These are phyloP conservation scores for Thryonomys swinderianus DNA, from an alignment of 2,113 vertebrate genomes.

Conservation along the genomic window DNA sequence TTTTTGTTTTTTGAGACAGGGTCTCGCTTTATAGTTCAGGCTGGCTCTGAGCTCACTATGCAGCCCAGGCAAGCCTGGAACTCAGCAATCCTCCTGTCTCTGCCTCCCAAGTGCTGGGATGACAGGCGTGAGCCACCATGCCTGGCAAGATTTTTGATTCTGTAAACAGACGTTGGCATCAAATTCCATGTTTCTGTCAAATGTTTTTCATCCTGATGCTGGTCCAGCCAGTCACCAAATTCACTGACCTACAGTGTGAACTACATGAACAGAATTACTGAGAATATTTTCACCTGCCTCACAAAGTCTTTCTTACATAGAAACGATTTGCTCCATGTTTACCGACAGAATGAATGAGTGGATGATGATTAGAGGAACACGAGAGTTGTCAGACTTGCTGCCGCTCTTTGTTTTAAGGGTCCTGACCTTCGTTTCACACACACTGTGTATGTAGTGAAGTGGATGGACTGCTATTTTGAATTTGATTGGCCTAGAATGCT, in stretches of 20 bases:
- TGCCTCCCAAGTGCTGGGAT: no score
- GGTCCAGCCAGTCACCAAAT: not conserved
- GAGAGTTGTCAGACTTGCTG: not conserved
- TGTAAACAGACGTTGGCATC: not conserved
- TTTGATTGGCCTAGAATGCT: not conserved
- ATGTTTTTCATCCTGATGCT: not conserved
- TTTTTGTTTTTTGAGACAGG: no score
- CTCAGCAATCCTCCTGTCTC: no score
- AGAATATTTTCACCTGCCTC: not conserved
- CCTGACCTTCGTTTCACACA: not conserved
- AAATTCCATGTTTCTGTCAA: not conserved
- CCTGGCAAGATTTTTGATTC: not conserved
- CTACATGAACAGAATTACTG: not conserved
- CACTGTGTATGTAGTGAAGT: not conserved
- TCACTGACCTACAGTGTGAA: rapidly evolving
- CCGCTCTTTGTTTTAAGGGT: not conserved
- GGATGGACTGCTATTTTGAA: not conserved
- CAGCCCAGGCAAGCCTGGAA: no score
- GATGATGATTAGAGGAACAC: not conserved
- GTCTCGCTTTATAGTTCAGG: no score
- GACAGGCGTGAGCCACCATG: no score
- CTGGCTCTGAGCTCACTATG: no score
- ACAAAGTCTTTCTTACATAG: not conserved
- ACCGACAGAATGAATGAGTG: not conserved
- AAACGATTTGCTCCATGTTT: not conserved